phyloP scores from a whole-genome alignment of 2,888 invertebrate species.

The Brachyptera putata region DNA sequence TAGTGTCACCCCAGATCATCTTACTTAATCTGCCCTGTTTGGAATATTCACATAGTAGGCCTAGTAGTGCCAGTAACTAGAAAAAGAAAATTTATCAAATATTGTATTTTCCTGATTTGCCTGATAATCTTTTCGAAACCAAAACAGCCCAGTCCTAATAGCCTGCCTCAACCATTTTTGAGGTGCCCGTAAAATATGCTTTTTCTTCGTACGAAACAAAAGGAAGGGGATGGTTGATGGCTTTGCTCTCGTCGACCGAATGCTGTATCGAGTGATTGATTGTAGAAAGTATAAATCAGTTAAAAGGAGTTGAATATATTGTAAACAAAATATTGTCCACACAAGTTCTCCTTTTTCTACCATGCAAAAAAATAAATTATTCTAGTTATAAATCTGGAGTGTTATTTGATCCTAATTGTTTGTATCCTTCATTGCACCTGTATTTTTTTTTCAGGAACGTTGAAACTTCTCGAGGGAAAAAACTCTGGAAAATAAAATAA shows the following conservation, averaged over 20 bases:
- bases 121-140: conserved; percentile 13
- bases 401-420: too few relatives aligned
- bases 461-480: too few relatives aligned
- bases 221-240: conserved; percentile 31
- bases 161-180: conserved; percentile 27
- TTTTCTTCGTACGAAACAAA: conserved; percentile 13
- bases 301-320: conserved; percentile 29
- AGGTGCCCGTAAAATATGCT: conserved; percentile 26
- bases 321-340: conserved; percentile 31
- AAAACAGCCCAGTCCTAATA: conserved; percentile 28
- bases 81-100: neutral
- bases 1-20: neutral
- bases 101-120: neutral
- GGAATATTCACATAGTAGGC: neutral
- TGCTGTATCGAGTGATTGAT: conserved; percentile 29
- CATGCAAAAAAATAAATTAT: conserved; percentile 39
- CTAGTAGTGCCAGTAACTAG: conserved; percentile 6
- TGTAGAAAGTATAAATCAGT: conserved; percentile 31
- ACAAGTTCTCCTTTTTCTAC: conserved; percentile 38
- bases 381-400: conserved; percentile 35
- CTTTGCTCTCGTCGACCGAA: conserved; percentile 26
- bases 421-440: too few relatives aligned
- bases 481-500: too few relatives aligned
- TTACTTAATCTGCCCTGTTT: neutral
- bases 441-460: too few relatives aligned